A percentile compares a stretch with the other conserved stretches of the same genome.
Conservation (phyloP, 2,113 vertebrate genomes). For the Sinocyclocheilus anshuiensis region DNA sequence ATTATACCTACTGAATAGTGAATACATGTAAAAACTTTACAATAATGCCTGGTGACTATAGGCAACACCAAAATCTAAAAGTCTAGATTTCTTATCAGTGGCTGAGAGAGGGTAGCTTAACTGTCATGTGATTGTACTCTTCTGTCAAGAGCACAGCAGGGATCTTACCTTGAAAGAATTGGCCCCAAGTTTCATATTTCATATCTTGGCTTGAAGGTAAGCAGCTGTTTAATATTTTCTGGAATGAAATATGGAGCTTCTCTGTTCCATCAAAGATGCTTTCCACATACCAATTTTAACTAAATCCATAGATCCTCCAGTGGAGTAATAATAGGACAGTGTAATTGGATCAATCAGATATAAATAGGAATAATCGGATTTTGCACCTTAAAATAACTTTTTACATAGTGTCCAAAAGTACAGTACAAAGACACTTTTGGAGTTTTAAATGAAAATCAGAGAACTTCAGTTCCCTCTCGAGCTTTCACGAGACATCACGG, state of each 20-base stretch:
- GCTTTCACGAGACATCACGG: too few relatives aligned
- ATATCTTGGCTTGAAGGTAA: neutral
- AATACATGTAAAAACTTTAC: neutral
- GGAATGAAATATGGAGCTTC: neutral
- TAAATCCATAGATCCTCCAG: too few relatives aligned
- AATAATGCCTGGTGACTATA: neutral
- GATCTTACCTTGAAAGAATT: too few relatives aligned
- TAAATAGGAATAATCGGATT: neutral
- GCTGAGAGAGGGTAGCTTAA: neutral
- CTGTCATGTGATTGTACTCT: neutral
- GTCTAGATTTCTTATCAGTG: neutral
- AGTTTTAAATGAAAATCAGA: too few relatives aligned
- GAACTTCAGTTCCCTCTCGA: too few relatives aligned
- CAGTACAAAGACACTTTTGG: too few relatives aligned
- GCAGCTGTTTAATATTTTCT: constrained; percentile 11
- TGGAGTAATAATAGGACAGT: too few relatives aligned
- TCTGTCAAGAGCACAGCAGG: too few relatives aligned
- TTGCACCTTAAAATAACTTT: neutral
- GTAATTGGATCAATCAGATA: neutral
- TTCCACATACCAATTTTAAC: neutral
- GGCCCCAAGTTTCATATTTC: too few relatives aligned
- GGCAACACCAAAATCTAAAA: neutral
- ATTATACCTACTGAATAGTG: too few relatives aligned
- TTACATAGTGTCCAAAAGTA: neutral
- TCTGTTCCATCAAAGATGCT: neutral